These are phyloP conservation scores for Zosterops pallidus DNA, from an alignment of 2,113 vertebrate genomes.

Conservation along the genomic window DNA sequence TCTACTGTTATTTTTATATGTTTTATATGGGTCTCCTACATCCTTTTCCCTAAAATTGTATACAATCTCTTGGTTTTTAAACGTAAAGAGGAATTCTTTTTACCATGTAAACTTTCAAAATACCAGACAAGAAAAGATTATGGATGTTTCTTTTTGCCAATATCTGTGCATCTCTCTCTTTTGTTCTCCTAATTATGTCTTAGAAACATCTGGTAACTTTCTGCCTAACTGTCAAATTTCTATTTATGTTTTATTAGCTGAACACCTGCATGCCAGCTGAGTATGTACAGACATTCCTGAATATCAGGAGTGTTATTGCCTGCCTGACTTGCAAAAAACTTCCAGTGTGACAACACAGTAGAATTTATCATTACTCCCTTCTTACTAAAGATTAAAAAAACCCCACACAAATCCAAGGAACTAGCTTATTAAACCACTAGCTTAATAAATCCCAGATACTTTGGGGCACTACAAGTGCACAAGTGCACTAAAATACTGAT, in stretches of 20 bases:
- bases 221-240: slow-evolving; percentile 11
- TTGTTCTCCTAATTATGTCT: background rate
- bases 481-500: background rate
- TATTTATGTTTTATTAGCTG: slow-evolving; percentile 40
- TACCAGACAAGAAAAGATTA: background rate
- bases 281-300: slow-evolving; percentile 6
- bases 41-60: background rate
- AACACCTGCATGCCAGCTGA: slow-evolving; percentile 56
- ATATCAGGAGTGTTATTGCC: background rate
- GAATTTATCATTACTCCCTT: background rate
- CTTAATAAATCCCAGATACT: background rate
- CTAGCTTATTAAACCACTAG: background rate
- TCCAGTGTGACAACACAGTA: background rate
- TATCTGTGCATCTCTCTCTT: background rate
- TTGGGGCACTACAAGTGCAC: background rate
- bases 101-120: background rate
- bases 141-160: background rate
- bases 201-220: slow-evolving; percentile 38
- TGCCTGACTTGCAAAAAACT: background rate
- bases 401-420: background rate
- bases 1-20: background rate
- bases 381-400: background rate
- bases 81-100: background rate
- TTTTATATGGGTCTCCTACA: background rate
- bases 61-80: background rate